Evolutionary conservation across 2,797 vertebrate genomes (phyloP).

Genomic region (Pseudochaenichthys georgianus): DNA sequence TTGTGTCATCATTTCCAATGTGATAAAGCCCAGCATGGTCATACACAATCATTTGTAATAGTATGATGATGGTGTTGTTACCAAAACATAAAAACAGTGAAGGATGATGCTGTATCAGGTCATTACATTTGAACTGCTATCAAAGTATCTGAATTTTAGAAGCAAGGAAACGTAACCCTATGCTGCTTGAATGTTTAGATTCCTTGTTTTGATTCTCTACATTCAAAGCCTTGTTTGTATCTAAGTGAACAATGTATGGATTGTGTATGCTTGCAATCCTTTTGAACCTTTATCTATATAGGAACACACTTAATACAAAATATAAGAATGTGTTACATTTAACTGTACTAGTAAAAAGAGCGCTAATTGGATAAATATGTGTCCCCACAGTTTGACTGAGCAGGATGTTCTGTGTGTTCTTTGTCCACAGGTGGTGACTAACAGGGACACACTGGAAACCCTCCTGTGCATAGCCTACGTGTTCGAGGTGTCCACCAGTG

Average conservation of each 20-base stretch:
- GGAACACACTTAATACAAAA: not conserved
- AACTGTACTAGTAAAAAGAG: not conserved
- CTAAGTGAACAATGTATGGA: not conserved
- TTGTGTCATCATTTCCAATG: not conserved
- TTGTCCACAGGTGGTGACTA: conserved; percentile 88
- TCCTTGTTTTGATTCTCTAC: not conserved
- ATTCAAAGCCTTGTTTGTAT: not conserved
- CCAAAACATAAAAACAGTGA: not conserved
- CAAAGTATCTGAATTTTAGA: not conserved
- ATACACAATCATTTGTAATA: not conserved
- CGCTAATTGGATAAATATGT: not conserved
- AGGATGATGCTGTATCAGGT: not conserved
- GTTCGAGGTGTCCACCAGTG: conserved; percentile 93
- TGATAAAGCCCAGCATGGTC: not conserved
- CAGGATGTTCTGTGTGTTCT: conserved; percentile 13
- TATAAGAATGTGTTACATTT: not conserved
- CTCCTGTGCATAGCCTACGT: conserved; percentile 92
- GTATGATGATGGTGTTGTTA: not conserved
- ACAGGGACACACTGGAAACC: conserved; percentile 93
- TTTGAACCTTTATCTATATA: not conserved
- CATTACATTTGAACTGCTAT: not conserved
- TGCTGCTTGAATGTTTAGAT: not conserved
- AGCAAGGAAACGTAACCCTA: not conserved
- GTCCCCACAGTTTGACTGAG: conserved; percentile 11
- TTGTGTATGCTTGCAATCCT: not conserved